Conservation (phyloP, 1,140 invertebrate species). For the Ditylenchus dipsaci region DNA sequence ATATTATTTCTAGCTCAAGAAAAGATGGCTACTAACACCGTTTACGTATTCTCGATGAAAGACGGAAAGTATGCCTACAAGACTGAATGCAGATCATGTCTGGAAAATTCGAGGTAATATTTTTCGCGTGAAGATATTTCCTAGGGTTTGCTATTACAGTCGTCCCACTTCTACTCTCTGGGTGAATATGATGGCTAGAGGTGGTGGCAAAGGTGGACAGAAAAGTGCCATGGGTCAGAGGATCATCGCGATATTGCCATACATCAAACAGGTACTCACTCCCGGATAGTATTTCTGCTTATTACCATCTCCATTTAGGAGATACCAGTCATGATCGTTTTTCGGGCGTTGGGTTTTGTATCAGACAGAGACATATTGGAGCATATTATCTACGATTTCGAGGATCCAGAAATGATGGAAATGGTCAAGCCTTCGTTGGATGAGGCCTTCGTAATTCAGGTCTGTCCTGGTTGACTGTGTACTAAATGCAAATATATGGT, state of each 20-base stretch:
- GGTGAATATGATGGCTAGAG: slow-evolving; percentile 98
- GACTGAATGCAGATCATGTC: slow-evolving; percentile 86
- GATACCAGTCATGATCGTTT: slow-evolving; percentile 98
- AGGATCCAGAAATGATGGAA: slow-evolving; percentile 95
- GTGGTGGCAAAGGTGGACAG: slow-evolving; percentile 64
- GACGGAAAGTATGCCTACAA: slow-evolving; percentile 89
- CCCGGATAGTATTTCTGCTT: slow-evolving; percentile 4
- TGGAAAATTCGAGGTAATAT: slow-evolving; percentile 73
- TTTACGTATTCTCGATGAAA: slow-evolving; percentile 98
- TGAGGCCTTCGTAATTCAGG: slow-evolving; percentile 89
- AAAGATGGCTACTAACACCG: slow-evolving; percentile 98
- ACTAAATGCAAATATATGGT: slow-evolving; percentile 62
- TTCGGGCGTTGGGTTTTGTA: slow-evolving; percentile 89
- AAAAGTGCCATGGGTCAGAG: slow-evolving; percentile 95
- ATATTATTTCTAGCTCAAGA: too few species aligned
- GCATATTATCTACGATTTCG: slow-evolving; percentile 90
- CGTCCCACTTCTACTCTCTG: slow-evolving; percentile 91
- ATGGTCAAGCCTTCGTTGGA: slow-evolving; percentile 97
- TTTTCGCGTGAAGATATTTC: not conserved
- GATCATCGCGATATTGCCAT: slow-evolving; percentile 93
- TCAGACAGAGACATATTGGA: slow-evolving; percentile 96
- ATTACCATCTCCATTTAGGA: slow-evolving; percentile 65
- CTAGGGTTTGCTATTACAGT: slow-evolving; percentile 57
- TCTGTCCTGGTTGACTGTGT: slow-evolving; percentile 5
- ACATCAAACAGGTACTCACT: slow-evolving; percentile 73